A percentile compares a stretch with the other conserved stretches of the same genome.
Conservation (phyloP, 2,888 invertebrate genomes). For the Lepidonotus clava region DNA sequence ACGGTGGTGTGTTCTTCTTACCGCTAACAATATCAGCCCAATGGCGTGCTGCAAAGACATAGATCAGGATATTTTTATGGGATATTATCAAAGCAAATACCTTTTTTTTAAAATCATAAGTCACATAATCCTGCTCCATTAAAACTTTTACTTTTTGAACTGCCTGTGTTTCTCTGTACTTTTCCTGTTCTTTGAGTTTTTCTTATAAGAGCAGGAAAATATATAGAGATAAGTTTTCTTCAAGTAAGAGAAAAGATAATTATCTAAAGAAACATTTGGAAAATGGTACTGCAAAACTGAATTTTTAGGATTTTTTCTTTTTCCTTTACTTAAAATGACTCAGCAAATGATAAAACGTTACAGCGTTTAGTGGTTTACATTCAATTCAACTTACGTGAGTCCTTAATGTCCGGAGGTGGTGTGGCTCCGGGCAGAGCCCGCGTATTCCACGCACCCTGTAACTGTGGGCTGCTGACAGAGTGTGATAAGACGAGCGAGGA, state of each 20-base stretch:
- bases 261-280: too few species aligned
- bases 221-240: too few species aligned
- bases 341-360: too few species aligned
- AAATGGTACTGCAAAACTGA: too few species aligned
- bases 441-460: background rate
- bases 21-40: constrained; percentile 52
- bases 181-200: too few species aligned
- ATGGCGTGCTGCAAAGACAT: background rate
- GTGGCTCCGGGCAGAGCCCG: background rate
- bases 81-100: background rate
- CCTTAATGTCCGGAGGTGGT: background rate
- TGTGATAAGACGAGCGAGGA: background rate
- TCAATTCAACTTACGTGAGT: background rate
- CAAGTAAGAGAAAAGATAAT: too few species aligned
- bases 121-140: background rate
- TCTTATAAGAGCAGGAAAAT: too few species aligned
- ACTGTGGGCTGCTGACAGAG: constrained; percentile 2
- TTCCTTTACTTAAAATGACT: too few species aligned
- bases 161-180: too few species aligned
- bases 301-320: too few species aligned
- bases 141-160: background rate
- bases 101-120: background rate
- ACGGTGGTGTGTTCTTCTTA: background rate
- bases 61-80: background rate
- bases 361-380: too few species aligned